Percentiles rank a stretch among this genome's conserved stretches.
phyloP scores from a whole-genome alignment of 2,113 vertebrate genomes.

The Bubo scandiacus region DNA sequence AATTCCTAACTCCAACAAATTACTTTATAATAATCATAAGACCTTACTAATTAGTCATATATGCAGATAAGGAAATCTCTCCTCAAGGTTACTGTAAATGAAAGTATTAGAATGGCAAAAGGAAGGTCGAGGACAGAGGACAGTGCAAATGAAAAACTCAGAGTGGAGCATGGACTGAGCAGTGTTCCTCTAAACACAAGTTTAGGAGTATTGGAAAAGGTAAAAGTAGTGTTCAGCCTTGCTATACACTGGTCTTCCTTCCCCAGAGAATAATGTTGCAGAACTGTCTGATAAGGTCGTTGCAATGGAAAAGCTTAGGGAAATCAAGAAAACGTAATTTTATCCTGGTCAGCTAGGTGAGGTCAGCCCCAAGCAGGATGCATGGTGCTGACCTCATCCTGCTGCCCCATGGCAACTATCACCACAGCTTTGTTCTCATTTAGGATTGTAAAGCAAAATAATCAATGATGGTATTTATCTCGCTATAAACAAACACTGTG shows the following conservation, averaged over 20 bases:
- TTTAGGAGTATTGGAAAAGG: neutral
- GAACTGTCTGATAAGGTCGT: neutral
- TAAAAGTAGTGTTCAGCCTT: neutral
- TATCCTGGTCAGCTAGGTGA: neutral
- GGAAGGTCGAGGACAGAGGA: neutral
- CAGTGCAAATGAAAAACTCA: neutral
- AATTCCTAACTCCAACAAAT: slow-evolving; percentile 45
- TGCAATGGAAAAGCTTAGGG: neutral
- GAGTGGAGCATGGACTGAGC: neutral
- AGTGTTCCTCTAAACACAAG: neutral
- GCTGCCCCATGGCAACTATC: neutral
- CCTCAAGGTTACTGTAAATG: slow-evolving; percentile 10
- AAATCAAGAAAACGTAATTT: neutral
- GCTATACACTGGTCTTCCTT: neutral
- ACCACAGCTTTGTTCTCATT: neutral
- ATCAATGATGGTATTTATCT: neutral
- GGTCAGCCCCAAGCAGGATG: neutral
- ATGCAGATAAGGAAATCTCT: slow-evolving; percentile 22
- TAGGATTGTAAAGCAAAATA: neutral
- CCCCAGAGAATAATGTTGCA: neutral
- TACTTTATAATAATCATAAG: slow-evolving; percentile 42
- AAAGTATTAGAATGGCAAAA: neutral
- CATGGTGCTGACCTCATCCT: neutral
- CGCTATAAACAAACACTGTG: neutral
- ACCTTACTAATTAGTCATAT: slow-evolving; percentile 26